Evolutionary conservation across 2,888 invertebrate genomes (phyloP), one percentile per base, ranked within the genome.

Genomic region (Diaprepes abbreviatus): DNA sequence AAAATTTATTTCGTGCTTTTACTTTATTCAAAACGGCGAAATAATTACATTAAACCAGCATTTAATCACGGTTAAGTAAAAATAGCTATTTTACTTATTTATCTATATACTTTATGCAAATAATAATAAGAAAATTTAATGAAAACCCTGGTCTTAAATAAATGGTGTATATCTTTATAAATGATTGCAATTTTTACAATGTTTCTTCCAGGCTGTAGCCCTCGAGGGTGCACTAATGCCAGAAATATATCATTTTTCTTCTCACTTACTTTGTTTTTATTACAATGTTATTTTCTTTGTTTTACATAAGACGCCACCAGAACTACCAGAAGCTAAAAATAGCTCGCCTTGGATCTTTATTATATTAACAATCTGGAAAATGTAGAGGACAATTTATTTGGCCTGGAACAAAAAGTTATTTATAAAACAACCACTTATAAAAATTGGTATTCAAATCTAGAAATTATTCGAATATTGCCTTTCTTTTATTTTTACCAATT

Each of bases 181-280:
- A 50, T 50, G 28, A 50, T 50, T 50, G 14, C 48, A 50, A 50
- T 50, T 50, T 28, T 50, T 28, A 50, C 28, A 21, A 14, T 28
- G 28, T 28, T 50, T 50, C 28, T 16, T 50, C 3, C 48, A 28
- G 14, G 12, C 28, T 16, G 7, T 28, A 21, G 14, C 3, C 28
- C 48, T 50, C 28, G 28, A 28, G 28, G 28, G 48, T 28, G 28
- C 14, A 28, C 14, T 50, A 28, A 28, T 50, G 16, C 10, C 28
- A 28, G 28, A 28, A 50, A 50, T 28, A 28, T 50, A 28, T 28
- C 48, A 48, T 50, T 9, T 36, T 21, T 43, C 19, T 17, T 43
- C 43, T 19, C 19, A 43, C 43, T 43, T 43, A 21, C 21, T 43
- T 43, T 43, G 19, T 43, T 43, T n/a, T 21, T 43, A 19, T 43